Conservation (phyloP, 2,113 vertebrate species). For the Lepisosteus osseus region DNA sequence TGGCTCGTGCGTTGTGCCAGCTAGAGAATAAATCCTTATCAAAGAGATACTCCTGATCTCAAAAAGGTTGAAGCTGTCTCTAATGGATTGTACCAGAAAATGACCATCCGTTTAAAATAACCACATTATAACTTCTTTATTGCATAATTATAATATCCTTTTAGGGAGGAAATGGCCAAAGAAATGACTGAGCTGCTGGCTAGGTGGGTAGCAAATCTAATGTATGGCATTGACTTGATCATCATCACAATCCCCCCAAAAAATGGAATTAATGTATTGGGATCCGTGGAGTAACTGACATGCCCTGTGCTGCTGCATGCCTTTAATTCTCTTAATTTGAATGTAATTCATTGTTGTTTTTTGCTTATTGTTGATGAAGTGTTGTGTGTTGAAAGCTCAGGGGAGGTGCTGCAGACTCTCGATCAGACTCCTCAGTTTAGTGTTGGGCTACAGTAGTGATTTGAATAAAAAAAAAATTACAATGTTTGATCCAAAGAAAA, state of each 20-base stretch:
- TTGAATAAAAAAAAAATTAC: no score
- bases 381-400: no score
- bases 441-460: no score
- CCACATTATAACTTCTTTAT: constrained; percentile 26
- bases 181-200: constrained; percentile 89
- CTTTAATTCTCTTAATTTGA: constrained; percentile 1
- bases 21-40: no score
- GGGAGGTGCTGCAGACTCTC: no score
- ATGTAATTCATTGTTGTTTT: background rate
- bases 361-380: no score
- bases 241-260: constrained; percentile 4
- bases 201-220: constrained; percentile 77
- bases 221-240: background rate
- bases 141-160: constrained; percentile 55
- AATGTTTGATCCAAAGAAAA: no score
- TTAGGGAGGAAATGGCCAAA: constrained; percentile 93
- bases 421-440: no score
- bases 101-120: background rate
- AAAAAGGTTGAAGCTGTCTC: no score
- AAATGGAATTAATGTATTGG: background rate
- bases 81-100: no score
- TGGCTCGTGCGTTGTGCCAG: no score
- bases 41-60: no score
- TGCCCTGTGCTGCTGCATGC: background rate
- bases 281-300: background rate